phyloP scores from a whole-genome alignment of 2,113 vertebrate species.

The Junco hyemalis region DNA sequence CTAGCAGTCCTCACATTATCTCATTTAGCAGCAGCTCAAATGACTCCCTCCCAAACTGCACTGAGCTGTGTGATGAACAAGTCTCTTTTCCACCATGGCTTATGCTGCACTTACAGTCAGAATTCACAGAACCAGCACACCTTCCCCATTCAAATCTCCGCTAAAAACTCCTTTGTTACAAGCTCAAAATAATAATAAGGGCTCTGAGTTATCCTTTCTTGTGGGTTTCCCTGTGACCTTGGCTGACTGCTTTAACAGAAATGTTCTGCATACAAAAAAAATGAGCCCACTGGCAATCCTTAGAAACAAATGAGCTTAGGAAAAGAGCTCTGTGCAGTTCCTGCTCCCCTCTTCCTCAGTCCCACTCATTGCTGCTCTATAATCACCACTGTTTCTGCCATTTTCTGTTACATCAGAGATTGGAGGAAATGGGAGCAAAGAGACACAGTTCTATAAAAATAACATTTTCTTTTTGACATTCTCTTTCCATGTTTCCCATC shows the following conservation, averaged over 20 bases:
- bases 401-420: neutral
- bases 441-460: neutral
- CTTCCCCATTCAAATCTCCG: neutral
- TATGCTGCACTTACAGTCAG: neutral
- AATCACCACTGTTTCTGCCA: neutral
- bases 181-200: slow-evolving; percentile 40
- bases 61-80: neutral
- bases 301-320: slow-evolving; percentile 24
- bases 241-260: neutral
- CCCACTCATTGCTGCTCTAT: neutral
- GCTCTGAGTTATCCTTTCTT: slow-evolving; percentile 13
- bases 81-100: neutral
- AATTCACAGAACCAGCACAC: neutral
- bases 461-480: neutral
- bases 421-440: neutral
- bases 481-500: neutral
- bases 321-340: neutral
- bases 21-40: slow-evolving; percentile 22
- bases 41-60: neutral
- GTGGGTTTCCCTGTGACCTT: slow-evolving; percentile 48
- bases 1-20: neutral
- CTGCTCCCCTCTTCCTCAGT: neutral
- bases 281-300: neutral
- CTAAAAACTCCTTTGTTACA: neutral
- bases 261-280: neutral